phyloP scores from a whole-genome alignment of 2,113 vertebrate genomes.

The Sceloporus tristichus region DNA sequence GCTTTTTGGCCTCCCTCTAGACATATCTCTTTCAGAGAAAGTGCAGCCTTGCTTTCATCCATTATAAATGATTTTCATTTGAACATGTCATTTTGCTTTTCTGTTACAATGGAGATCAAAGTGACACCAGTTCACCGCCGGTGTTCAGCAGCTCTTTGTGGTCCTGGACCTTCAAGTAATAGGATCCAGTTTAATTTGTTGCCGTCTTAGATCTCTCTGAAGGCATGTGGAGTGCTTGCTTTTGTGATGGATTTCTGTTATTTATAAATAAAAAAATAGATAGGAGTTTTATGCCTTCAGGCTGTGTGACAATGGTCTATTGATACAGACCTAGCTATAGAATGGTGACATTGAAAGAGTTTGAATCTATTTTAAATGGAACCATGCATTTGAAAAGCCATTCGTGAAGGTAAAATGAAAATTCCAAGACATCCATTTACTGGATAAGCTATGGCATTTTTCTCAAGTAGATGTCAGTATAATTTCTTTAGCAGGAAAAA shows the following conservation, averaged over 20 bases:
- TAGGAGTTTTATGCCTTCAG: slow-evolving; percentile 32
- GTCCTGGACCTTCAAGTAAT: slow-evolving; percentile 71
- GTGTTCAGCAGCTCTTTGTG: slow-evolving; percentile 63
- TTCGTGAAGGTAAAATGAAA: slow-evolving; percentile 18
- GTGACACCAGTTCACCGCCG: slow-evolving; percentile 61
- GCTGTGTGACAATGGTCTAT: slow-evolving; percentile 27
- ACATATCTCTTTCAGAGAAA: slow-evolving; percentile 58
- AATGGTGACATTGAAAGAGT: slow-evolving; percentile 35
- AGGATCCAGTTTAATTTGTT: slow-evolving; percentile 73
- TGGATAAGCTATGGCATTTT: background rate
- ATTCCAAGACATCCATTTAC: slow-evolving; percentile 15
- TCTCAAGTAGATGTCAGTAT: slow-evolving; percentile 1
- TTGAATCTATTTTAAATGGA: slow-evolving; percentile 44
- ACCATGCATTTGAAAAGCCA: background rate
- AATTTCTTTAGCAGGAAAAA: slow-evolving; percentile 15
- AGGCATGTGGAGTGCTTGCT: slow-evolving; percentile 46
- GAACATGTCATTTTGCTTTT: slow-evolving; percentile 68
- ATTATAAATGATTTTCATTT: slow-evolving; percentile 72
- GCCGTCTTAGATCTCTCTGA: slow-evolving; percentile 72
- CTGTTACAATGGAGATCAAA: slow-evolving; percentile 75
- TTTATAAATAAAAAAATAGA: slow-evolving; percentile 33
- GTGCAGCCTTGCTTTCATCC: slow-evolving; percentile 65
- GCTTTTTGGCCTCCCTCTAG: slow-evolving; percentile 25
- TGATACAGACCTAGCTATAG: slow-evolving; percentile 24
- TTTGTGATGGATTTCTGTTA: slow-evolving; percentile 2